A percentile compares a stretch with the other conserved stretches of the same genome.
These are phyloP conservation scores for Cepaea hortensis DNA, from an alignment of 2,888 invertebrate genomes.

Conservation along the genomic window DNA sequence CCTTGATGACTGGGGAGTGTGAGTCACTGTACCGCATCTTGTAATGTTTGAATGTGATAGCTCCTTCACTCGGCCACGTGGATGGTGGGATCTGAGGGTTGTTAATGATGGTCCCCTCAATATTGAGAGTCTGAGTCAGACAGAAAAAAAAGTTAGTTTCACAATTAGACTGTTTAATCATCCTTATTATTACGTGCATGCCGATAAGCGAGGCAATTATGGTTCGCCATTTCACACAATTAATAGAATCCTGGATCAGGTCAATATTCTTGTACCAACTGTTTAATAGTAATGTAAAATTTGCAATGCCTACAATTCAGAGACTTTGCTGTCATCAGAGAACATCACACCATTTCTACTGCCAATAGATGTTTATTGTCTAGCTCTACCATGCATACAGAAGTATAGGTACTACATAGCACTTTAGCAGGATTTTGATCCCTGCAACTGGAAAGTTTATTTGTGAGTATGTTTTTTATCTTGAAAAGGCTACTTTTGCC, in stretches of 20 bases:
- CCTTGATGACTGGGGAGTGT: conserved; percentile 77
- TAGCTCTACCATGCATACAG: too few relatives aligned
- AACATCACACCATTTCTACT: too few relatives aligned
- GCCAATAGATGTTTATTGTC: too few relatives aligned
- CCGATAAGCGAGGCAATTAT: neutral
- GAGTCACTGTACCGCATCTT: conserved; percentile 69
- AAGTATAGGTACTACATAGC: too few relatives aligned
- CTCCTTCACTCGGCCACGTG: conserved; percentile 72
- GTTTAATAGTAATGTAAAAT: too few relatives aligned
- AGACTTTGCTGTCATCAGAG: too few relatives aligned
- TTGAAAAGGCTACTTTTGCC: too few relatives aligned
- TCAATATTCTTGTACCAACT: too few relatives aligned
- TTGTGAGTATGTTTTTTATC: too few relatives aligned
- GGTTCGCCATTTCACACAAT: neutral
- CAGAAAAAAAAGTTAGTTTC: neutral
- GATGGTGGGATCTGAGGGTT: conserved; percentile 57
- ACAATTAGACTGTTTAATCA: neutral
- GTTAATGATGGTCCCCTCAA: conserved; percentile 24
- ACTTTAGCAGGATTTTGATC: too few relatives aligned
- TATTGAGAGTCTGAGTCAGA: conserved; percentile 11
- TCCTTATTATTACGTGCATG: neutral
- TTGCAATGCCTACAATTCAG: too few relatives aligned
- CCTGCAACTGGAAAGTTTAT: too few relatives aligned
- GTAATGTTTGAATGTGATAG: conserved; percentile 67
- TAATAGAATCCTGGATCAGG: neutral